A percentile compares a stretch with the other conserved stretches of the same genome.
Evolutionary conservation across 2,113 vertebrate genomes (phyloP).

Genomic region (Calonectris borealis): DNA sequence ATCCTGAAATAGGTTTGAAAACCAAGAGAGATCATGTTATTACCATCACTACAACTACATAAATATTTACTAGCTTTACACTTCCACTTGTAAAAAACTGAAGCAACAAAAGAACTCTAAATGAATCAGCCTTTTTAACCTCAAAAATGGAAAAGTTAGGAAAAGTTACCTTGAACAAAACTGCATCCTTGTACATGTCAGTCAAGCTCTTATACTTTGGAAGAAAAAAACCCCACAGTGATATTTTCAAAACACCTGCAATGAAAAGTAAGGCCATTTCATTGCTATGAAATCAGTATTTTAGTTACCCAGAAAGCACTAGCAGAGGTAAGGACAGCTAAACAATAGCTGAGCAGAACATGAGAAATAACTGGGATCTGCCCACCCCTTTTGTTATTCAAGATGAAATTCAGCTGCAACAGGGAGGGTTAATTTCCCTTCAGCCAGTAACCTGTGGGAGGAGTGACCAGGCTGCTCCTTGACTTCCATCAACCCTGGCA

Average conservation of each 20-base stretch:
- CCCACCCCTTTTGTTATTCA: background rate
- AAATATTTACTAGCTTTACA: background rate
- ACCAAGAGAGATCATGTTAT: background rate
- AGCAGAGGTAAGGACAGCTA: background rate
- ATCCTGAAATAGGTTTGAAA: background rate
- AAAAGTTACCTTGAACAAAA: background rate
- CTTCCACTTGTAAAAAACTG: background rate
- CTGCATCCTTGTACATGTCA: background rate
- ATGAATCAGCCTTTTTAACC: background rate
- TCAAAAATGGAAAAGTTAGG: background rate
- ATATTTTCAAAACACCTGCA: background rate
- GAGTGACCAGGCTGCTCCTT: background rate
- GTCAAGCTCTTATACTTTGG: background rate
- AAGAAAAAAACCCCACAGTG: background rate
- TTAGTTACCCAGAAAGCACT: background rate
- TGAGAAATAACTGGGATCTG: background rate
- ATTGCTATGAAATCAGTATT: background rate
- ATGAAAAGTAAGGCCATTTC: background rate
- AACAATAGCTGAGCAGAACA: background rate
- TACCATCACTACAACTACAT: background rate
- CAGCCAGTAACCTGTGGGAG: background rate
- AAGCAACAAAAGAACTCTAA: background rate
- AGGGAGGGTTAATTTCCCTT: background rate
- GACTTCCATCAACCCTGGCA: background rate
- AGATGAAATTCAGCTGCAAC: background rate